Evolutionary conservation across 2,888 invertebrate genomes (phyloP), one percentile per base, ranked within the genome.

Genomic region (Lithophane ornitopus): DNA sequence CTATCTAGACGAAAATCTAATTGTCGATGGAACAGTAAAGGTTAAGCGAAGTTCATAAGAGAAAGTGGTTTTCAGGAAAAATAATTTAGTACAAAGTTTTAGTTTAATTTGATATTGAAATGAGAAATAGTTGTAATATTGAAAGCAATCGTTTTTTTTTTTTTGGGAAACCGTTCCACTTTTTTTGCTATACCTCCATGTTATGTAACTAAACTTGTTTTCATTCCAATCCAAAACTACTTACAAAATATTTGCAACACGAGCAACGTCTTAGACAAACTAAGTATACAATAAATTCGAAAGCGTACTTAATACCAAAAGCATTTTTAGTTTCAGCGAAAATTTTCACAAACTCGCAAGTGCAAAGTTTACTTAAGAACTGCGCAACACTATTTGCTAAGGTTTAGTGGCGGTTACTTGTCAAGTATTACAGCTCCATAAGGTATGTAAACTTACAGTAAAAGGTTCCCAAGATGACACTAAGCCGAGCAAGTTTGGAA

Each of bases 1-100:
- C 71, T 78, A 78, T 86, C 84, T 59, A 52, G 56, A 63, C 39
- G 49, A 74, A 77, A 81, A 86, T 87, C 74, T 78, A 80, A 86
- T 86, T 74, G 74, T 62, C 63, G 66, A 39, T 52, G 34, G 52
- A 66, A 68, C 14, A 56, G 54, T 76, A 61, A 49, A 44, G 58
- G 49, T 59, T 26, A 61, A 71, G 14, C 2, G 16, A 65, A 39
- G 52, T 62, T 78, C 41, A 16, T 39, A 46, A 16, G 44, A 41
- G n/a, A 73, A 39, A 68, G 26, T 19, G 7, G 2, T 39, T 58
- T 46, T 44, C 0, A 19, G 19, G 19, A 39, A 41, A 58, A 22
- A 19, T 2, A 19, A 49, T 19, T 8, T 1, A 14, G 14, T 26
- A 14, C 11, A 9, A 14, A 6, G 2, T 56, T 65, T 34, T 11